phyloP scores from a whole-genome alignment of 2,888 invertebrate species.

The Hemithea aestivaria region DNA sequence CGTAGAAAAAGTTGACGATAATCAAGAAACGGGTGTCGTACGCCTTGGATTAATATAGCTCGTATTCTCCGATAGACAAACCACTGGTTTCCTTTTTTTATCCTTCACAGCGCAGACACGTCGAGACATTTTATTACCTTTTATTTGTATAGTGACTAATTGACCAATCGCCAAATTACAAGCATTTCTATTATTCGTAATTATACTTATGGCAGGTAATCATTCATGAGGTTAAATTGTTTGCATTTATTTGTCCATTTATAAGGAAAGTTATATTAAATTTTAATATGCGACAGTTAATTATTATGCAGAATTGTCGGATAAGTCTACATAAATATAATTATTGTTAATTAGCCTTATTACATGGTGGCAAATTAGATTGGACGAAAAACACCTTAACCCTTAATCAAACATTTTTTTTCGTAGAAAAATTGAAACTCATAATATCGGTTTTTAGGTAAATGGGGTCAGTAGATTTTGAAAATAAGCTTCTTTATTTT shows the following conservation, averaged over 20 bases:
- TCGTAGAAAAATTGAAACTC: too few species aligned
- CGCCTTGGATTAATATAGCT: constrained; percentile 33
- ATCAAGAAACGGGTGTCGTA: constrained; percentile 30
- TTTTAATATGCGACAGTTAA: not conserved
- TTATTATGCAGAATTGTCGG: too few species aligned
- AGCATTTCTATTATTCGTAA: constrained; percentile 15
- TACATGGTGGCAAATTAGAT: too few species aligned
- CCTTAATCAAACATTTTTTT: too few species aligned
- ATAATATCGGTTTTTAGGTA: too few species aligned
- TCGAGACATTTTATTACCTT: constrained; percentile 24
- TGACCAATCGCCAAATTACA: constrained; percentile 15
- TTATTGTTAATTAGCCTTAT: too few species aligned
- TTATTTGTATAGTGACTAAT: constrained; percentile 14
- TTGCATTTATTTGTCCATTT: too few species aligned
- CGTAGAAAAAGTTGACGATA: constrained; percentile 30
- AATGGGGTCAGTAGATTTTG: too few species aligned
- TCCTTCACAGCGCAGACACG: constrained; percentile 14
- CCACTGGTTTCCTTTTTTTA: constrained; percentile 16
- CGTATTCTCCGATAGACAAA: constrained; percentile 32
- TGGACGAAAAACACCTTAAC: too few species aligned
- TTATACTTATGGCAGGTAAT: constrained; percentile 5
- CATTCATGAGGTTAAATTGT: not conserved
- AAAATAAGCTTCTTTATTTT: too few species aligned
- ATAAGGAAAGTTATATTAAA: not conserved
- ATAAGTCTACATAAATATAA: too few species aligned